Conservation (phyloP, 1,140 invertebrate species). For the Drosophila takahashii region DNA sequence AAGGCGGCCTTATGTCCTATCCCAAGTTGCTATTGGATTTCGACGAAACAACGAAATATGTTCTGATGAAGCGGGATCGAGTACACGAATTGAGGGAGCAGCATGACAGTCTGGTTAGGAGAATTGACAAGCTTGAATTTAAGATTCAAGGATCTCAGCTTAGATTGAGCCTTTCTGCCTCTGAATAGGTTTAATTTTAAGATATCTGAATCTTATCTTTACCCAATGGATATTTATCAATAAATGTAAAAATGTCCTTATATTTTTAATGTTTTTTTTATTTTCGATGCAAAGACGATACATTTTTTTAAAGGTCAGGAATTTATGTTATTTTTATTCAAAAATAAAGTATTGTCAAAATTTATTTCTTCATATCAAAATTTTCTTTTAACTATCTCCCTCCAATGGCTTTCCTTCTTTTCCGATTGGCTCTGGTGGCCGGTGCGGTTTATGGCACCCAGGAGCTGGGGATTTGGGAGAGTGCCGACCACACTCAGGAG, state of each 20-base stretch:
- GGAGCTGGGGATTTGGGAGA: constrained; percentile 31
- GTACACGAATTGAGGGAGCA: neutral
- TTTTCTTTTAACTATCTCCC: neutral
- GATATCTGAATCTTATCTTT: too few species aligned
- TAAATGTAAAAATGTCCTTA: neutral
- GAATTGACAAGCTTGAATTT: neutral
- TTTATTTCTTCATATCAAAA: constrained; percentile 1
- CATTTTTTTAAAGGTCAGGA: too few species aligned
- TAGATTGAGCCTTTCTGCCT: too few species aligned
- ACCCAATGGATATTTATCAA: neutral
- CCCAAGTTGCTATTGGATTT: constrained; percentile 15
- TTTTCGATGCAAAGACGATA: too few species aligned
- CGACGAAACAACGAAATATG: neutral
- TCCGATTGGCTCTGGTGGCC: constrained; percentile 35
- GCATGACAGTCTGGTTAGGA: neutral
- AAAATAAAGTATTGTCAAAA: constrained; percentile 1
- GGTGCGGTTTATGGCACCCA: constrained; percentile 20
- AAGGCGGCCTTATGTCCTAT: constrained; percentile 7
- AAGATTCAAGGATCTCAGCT: neutral
- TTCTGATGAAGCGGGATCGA: neutral
- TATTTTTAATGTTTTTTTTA: too few species aligned
- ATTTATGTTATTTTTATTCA: too few species aligned
- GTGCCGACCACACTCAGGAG: neutral
- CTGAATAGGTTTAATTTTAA: neutral
- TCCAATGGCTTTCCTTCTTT: constrained; percentile 19